These are phyloP conservation scores for Channa striata DNA, from an alignment of 2,797 vertebrate species.

Conservation along the genomic window DNA sequence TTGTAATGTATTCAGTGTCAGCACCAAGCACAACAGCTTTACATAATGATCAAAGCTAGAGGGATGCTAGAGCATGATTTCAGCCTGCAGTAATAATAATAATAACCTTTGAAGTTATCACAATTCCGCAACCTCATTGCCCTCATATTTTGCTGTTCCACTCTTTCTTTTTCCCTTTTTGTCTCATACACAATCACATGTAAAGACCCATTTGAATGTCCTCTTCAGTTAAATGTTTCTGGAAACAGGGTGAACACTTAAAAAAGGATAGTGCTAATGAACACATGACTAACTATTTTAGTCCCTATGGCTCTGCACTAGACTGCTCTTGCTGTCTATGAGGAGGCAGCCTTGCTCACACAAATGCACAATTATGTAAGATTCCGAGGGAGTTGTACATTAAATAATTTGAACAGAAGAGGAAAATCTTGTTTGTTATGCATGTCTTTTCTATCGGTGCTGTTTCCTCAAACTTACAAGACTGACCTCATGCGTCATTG, in stretches of 20 bases:
- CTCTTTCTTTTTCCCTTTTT: constrained; percentile 21
- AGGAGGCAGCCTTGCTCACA: constrained; percentile 58
- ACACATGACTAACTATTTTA: constrained; percentile 71
- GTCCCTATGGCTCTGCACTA: constrained; percentile 54
- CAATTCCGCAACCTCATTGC: constrained; percentile 61
- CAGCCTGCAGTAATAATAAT: constrained; percentile 76
- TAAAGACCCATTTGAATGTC: constrained; percentile 45
- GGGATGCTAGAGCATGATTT: constrained; percentile 73
- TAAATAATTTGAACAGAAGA: constrained; percentile 56
- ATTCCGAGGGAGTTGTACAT: constrained; percentile 54
- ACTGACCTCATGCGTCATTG: constrained; percentile 30
- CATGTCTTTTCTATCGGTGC: constrained; percentile 1
- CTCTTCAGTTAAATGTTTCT: constrained; percentile 62
- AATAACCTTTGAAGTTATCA: constrained; percentile 77
- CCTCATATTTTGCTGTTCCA: constrained; percentile 41
- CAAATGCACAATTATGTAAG: constrained; percentile 68
- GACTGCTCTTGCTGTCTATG: constrained; percentile 52
- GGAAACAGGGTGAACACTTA: constrained; percentile 51
- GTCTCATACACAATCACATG: constrained; percentile 19
- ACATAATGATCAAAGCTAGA: constrained; percentile 81
- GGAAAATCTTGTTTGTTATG: constrained; percentile 20
- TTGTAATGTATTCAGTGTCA: constrained; percentile 67
- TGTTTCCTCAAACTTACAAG: constrained; percentile 29
- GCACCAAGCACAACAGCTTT: constrained; percentile 74
- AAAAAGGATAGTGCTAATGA: constrained; percentile 62